Conservation (phyloP, 64 coral and sea anemone species). For the Anthopleura sola region DNA sequence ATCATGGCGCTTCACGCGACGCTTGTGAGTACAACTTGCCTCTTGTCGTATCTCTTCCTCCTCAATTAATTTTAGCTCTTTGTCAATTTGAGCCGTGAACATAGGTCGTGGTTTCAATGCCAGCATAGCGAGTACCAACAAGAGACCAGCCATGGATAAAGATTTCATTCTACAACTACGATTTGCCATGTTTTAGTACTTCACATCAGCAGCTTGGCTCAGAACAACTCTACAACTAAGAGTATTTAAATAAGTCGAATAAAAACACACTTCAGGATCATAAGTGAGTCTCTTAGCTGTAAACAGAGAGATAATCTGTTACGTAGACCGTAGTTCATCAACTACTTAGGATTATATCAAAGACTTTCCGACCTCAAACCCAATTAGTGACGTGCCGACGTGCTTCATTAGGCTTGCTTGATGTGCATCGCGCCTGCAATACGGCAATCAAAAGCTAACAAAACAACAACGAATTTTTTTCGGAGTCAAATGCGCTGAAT, state of each 20-base stretch:
- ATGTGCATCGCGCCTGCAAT: background rate
- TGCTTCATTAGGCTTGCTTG: background rate
- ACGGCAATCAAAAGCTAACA: background rate
- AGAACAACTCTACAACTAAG: background rate
- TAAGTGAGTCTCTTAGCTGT: background rate
- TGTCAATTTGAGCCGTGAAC: background rate
- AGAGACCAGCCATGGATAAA: background rate
- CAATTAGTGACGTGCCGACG: background rate
- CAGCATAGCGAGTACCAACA: background rate
- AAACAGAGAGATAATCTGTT: background rate
- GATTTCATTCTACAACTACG: background rate
- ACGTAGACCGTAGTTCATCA: background rate
- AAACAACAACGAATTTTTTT: background rate
- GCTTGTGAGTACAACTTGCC: slow-evolving; percentile 44
- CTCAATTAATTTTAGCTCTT: background rate
- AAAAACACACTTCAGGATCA: background rate
- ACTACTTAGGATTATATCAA: no score
- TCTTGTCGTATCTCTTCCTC: slow-evolving; percentile 22
- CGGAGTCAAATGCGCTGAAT: background rate
- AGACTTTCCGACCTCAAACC: background rate
- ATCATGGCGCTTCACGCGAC: slow-evolving; percentile 78
- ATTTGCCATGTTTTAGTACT: background rate
- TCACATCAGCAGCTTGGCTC: background rate
- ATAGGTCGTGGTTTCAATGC: background rate
- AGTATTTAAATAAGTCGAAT: background rate